Base-by-base conservation (phyloP, 2,797 vertebrate species). In the Valencia hispanica region DNA sequence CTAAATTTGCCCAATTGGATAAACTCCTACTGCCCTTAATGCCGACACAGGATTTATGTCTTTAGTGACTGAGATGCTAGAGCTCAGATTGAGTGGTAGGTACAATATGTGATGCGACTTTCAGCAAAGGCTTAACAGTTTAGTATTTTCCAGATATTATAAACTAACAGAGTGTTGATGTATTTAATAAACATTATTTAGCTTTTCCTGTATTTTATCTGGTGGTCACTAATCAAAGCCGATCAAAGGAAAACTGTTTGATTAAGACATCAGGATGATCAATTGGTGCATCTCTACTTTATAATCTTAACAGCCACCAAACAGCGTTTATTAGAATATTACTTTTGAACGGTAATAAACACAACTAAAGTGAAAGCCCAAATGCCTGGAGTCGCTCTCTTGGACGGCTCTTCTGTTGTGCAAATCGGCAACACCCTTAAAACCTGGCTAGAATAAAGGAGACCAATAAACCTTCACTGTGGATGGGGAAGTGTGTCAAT, bases 341-440 rank as follows among this genome's bases (percentile, higher is more conserved):
- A 6, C 27, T 51, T 53, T 39, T 53, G 57, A 25, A 36, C 59
- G 25, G 0, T 81, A 65, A 22, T 79, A 72, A 72, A 69, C 68
- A 74, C n/a, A 76, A 48, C 43, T 50, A 81, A 85, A 85, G 73
- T 77, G 78, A 87, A 90, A 90, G 68, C 65, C 22, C 75, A 3
- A 59, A 34, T 47, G n/a, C 41, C 3, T 0, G 20, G 15, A 47
- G 1, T 9, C 20, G 2, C 55, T 41, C 12, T 51, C 45, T 39
- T n/a, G 68, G 53, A 68, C 39, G 63, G 59, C 72, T 39, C 20
- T 45, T 36, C 25, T 70, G 68, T 75, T 53, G 61, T n/a, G 27
- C 36, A 79, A 79, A 68, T 11, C 5, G 12, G 61, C 5, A 0
- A 70, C 70, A 36, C 74, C 57, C 39, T 63, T 4, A 6, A 65